Base-by-base conservation (phyloP, 1,140 invertebrate genomes). In the Ips typographus region DNA sequence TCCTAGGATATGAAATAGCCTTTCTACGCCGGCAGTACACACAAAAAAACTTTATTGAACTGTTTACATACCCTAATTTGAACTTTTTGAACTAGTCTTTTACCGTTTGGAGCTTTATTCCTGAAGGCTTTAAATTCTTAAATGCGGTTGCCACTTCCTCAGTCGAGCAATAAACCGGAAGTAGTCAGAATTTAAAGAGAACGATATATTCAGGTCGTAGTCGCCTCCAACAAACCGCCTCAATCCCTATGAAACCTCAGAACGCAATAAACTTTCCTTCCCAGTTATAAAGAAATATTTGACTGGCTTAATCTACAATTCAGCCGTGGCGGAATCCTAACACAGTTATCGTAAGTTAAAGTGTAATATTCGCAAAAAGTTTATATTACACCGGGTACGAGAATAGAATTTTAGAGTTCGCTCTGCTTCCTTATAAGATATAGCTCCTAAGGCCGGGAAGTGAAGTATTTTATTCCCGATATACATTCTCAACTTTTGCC, bases 271-370 rank as follows among this genome's bases (percentile, higher is more conserved):
- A 66, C 53, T 66, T 66, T 65, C 8, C 53, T 49, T 42, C 47
- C 55, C 6, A 55, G 64, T 66, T 57, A 58, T 57, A 57, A 49
- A 66, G 64, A 66, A 58, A 58, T 66, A 66, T 66, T 66, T 66
- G 56, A 66, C 64, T 66, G 36, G 64, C 41, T 41, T 59, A 66
- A 66, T 66, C 40, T 66, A 58, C 64, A 58, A 66, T 66, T 66
- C 64, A 53, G 53, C 41, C 44, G 43, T n/a, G 55, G 64, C 40
- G 55, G 43, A 66, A 66, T 66, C 43, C 64, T 66, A 66, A 66
- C 64, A 57, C 49, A 40, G 64, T 66, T 66, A 66, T 66, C 64
- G 64, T 66, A 66, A 66, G 64, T 66, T 66, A 66, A 66, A 66
- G 64, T 66, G 64, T 66, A 66, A 66, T 66, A 66, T 66, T 66